phyloP scores from a whole-genome alignment of 2,888 invertebrate species.

The Andrena chrysosceles region DNA sequence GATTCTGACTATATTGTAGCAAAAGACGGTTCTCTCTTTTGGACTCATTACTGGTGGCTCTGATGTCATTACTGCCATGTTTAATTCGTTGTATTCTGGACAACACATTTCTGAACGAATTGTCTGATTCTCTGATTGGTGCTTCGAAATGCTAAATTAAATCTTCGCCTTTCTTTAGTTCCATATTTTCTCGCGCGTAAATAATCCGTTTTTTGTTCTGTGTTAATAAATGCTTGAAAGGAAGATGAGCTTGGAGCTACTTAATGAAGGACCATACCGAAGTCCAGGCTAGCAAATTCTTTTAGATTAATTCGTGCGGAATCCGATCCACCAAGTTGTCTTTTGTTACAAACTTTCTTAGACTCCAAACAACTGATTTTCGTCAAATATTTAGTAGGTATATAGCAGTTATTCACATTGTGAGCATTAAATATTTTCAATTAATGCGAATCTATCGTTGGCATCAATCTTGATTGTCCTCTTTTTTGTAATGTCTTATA shows the following conservation, averaged over 20 bases:
- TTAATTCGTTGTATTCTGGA: not conserved
- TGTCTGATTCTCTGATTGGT: not conserved
- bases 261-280: not conserved
- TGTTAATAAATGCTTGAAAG: not conserved
- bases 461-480: too few species aligned
- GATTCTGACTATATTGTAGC: not conserved
- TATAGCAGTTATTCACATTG: not conserved
- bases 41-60: too few species aligned
- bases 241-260: not conserved
- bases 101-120: not conserved
- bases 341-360: not conserved
- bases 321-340: not conserved
- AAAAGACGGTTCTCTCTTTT: too few species aligned
- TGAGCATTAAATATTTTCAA: not conserved
- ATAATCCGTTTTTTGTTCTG: constrained; percentile 6
- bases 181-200: constrained; percentile 1
- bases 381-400: not conserved
- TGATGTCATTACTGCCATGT: not conserved
- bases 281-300: not conserved
- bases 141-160: not conserved
- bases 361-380: not conserved
- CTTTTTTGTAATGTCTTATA: too few species aligned
- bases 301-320: not conserved
- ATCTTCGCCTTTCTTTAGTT: not conserved
- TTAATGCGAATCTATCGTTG: too few species aligned